These are phyloP conservation scores for Galerucella calmariensis DNA, from an alignment of 2,888 invertebrate species.

Conservation along the genomic window DNA sequence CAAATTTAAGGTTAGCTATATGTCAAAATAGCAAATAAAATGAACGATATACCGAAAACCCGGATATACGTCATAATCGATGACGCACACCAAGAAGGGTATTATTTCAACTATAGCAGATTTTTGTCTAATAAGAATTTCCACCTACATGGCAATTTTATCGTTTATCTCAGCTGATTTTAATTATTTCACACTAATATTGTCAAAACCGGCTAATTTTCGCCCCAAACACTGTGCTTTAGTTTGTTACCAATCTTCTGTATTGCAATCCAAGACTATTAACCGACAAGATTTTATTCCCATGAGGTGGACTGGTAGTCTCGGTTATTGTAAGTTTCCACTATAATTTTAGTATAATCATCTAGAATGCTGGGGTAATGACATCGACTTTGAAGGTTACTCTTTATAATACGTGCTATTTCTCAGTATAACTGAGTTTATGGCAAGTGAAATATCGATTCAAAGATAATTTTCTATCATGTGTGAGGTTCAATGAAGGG, in stretches of 20 bases:
- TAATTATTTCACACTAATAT: too few species aligned
- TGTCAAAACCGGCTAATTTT: too few species aligned
- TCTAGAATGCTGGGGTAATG: slow-evolving; percentile 41
- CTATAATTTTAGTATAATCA: slow-evolving; percentile 40
- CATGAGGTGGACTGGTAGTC: slow-evolving; percentile 24
- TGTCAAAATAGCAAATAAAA: too few species aligned
- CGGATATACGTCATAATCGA: too few species aligned
- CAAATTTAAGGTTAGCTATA: too few species aligned
- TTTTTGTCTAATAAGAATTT: too few species aligned
- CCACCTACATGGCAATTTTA: too few species aligned
- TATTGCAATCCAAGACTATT: slow-evolving; percentile 12
- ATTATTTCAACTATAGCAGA: too few species aligned
- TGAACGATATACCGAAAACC: too few species aligned
- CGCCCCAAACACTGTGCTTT: too few species aligned
- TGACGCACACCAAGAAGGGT: too few species aligned
- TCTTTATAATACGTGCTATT: slow-evolving; percentile 38
- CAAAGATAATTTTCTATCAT: not conserved
- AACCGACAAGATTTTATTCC: slow-evolving; percentile 14
- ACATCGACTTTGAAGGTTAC: slow-evolving; percentile 43
- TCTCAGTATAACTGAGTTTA: slow-evolving; percentile 12
- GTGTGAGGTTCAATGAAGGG: not conserved
- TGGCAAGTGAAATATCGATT: not conserved
- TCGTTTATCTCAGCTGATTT: too few species aligned
- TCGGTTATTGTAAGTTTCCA: slow-evolving; percentile 38
- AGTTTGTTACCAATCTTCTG: not conserved